Evolutionary conservation across 2,113 vertebrate genomes (phyloP).

Genomic region (Xyliphius kryptos): DNA sequence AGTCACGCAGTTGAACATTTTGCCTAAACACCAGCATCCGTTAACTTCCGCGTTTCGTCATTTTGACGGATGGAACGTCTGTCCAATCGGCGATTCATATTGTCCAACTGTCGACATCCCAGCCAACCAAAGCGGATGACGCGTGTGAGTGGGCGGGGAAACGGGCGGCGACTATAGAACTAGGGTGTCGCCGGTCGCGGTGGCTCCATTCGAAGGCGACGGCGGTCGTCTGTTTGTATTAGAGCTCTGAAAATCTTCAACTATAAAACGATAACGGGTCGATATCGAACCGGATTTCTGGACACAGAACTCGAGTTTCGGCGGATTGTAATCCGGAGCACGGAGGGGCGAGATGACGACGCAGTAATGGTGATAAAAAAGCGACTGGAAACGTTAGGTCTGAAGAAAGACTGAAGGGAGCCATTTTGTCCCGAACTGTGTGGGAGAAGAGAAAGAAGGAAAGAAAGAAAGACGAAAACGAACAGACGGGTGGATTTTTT

Average conservation of each 20-base stretch:
- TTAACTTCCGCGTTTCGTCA: not conserved
- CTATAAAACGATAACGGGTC: not conserved
- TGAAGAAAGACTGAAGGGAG: slow-evolving; percentile 69
- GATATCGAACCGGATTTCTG: not conserved
- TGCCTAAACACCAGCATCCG: not conserved
- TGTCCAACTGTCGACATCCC: not conserved
- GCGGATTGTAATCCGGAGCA: slow-evolving; percentile 35
- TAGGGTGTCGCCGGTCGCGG: slow-evolving; percentile 65
- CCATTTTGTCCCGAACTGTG: slow-evolving; percentile 79
- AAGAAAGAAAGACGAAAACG: no score
- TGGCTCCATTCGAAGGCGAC: slow-evolving; percentile 72
- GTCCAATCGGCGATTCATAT: slow-evolving; percentile 45
- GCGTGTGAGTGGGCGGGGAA: slow-evolving; percentile 48
- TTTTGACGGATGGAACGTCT: not conserved
- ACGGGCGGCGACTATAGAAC: slow-evolving; percentile 42
- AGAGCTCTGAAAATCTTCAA: slow-evolving; percentile 2
- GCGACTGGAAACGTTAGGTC: slow-evolving; percentile 53
- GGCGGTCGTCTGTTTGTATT: slow-evolving; percentile 63
- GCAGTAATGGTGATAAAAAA: slow-evolving; percentile 38
- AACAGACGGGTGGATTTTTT: no score
- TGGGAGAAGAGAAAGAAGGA: no score
- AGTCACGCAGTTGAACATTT: no score
- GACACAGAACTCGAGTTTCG: slow-evolving; percentile 11
- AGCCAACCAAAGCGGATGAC: slow-evolving; percentile 38
- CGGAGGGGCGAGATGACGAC: slow-evolving; percentile 57